These are phyloP conservation scores for Isoperla grammatica DNA, from an alignment of 2,888 invertebrate genomes.

Conservation along the genomic window DNA sequence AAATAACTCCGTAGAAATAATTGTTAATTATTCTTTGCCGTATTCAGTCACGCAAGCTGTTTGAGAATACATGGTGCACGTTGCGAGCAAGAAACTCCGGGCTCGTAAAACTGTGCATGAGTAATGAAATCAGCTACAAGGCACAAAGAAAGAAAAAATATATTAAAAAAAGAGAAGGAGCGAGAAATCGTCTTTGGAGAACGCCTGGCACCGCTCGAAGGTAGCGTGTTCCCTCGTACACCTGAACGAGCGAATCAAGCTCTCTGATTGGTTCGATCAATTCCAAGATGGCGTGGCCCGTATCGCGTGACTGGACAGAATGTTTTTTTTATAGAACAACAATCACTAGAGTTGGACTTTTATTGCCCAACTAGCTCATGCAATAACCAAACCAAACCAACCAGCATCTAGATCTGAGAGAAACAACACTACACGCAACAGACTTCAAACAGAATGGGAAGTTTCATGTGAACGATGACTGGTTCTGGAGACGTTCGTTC, in stretches of 20 bases:
- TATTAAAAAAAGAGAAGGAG: too few relatives aligned
- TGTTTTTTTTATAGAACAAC: constrained; percentile 2
- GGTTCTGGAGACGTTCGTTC: too few relatives aligned
- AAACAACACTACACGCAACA: too few relatives aligned
- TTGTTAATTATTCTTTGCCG: neutral
- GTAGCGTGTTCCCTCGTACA: constrained; percentile 2
- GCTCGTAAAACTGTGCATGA: neutral
- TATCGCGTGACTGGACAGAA: constrained; percentile 13
- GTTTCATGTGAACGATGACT: too few relatives aligned
- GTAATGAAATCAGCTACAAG: neutral
- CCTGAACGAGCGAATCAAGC: neutral
- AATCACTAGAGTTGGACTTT: constrained; percentile 11
- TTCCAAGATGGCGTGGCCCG: constrained; percentile 3
- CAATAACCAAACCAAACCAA: constrained; percentile 3
- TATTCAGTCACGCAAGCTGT: constrained; percentile 4
- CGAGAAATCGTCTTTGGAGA: too few relatives aligned
- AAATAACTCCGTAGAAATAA: constrained; percentile 10
- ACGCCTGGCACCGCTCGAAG: neutral
- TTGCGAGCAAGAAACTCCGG: neutral
- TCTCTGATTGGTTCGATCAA: constrained; percentile 1
- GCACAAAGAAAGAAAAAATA: constrained; percentile 1
- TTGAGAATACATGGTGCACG: neutral
- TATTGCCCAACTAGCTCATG: constrained; percentile 15
- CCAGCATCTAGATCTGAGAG: constrained; percentile 4
- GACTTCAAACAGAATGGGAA: too few relatives aligned